These are phyloP conservation scores for Pogonus chalceus DNA, from an alignment of 1,140 invertebrate genomes.

Conservation along the genomic window DNA sequence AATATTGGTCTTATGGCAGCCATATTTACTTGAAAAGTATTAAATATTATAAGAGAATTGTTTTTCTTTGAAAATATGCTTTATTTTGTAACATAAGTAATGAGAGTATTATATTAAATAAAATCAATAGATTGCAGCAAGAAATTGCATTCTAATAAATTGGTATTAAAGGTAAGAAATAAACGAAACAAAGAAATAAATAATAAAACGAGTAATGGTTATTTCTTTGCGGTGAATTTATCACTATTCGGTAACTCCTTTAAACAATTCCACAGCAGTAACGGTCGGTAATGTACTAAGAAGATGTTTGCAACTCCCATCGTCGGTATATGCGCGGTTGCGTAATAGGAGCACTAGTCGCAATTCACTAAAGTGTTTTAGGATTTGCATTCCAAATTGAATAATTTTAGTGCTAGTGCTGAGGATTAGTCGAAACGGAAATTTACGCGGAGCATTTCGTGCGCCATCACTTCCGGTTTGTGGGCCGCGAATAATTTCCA, in stretches of 20 bases:
- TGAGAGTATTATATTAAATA: no score
- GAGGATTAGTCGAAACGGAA: slow-evolving; percentile 2
- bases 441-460: not conserved
- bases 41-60: no score
- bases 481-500: not conserved
- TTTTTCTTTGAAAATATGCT: no score
- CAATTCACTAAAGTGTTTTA: slow-evolving; percentile 2
- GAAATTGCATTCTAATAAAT: no score
- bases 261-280: not conserved
- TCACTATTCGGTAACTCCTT: not conserved
- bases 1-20: no score
- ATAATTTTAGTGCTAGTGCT: slow-evolving; percentile 4
- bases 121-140: no score
- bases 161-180: no score
- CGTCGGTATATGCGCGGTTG: not conserved
- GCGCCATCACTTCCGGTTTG: slow-evolving; percentile 2
- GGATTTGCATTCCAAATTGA: slow-evolving; percentile 7
- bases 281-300: not conserved
- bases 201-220: no score
- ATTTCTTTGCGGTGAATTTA: no score
- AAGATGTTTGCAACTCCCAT: not conserved
- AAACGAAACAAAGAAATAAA: no score
- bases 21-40: no score
- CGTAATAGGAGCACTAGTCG: not conserved
- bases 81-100: no score